Evolutionary conservation across 2,888 invertebrate species (phyloP).

Genomic region (Leucozona laternaria): DNA sequence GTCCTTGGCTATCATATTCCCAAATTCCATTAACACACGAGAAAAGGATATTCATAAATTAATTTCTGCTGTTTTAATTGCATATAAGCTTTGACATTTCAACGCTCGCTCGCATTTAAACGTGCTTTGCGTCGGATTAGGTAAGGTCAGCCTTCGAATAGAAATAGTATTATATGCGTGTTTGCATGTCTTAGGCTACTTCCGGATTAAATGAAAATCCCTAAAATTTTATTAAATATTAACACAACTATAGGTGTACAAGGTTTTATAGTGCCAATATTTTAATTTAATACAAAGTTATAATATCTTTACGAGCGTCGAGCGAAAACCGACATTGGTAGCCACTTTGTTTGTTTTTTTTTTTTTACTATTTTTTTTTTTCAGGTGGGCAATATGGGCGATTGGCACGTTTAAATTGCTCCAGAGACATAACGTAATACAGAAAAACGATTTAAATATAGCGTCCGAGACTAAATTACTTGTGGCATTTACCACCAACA

Average conservation of each 20-base stretch:
- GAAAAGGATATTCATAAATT: slow-evolving; percentile 23
- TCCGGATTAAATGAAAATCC: slow-evolving; percentile 40
- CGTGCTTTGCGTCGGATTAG: no score
- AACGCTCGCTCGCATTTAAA: no score
- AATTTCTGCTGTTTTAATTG: slow-evolving; percentile 17
- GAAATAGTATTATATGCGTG: slow-evolving; percentile 1
- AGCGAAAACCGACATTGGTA: slow-evolving; percentile 31
- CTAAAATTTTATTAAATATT: slow-evolving; percentile 55
- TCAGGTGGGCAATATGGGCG: slow-evolving; percentile 16
- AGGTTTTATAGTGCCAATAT: slow-evolving; percentile 35
- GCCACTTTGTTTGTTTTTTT: slow-evolving; percentile 38
- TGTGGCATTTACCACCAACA: slow-evolving; percentile 71
- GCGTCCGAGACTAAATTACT: slow-evolving; percentile 69
- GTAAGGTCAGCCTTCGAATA: not conserved
- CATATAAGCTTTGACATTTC: slow-evolving; percentile 20
- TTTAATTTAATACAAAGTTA: slow-evolving; percentile 54
- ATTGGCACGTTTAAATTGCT: slow-evolving; percentile 50
- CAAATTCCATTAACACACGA: not conserved
- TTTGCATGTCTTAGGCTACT: slow-evolving; percentile 47
- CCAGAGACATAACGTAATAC: slow-evolving; percentile 31
- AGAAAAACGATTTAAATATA: slow-evolving; percentile 68
- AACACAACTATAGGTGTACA: not conserved
- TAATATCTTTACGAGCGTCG: slow-evolving; percentile 44
- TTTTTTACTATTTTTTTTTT: not conserved
- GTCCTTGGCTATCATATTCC: slow-evolving; percentile 13